Percentiles rank a stretch among this genome's conserved stretches.
These are phyloP conservation scores for Ormia ochracea DNA, from an alignment of 2,888 invertebrate genomes.

Conservation along the genomic window DNA sequence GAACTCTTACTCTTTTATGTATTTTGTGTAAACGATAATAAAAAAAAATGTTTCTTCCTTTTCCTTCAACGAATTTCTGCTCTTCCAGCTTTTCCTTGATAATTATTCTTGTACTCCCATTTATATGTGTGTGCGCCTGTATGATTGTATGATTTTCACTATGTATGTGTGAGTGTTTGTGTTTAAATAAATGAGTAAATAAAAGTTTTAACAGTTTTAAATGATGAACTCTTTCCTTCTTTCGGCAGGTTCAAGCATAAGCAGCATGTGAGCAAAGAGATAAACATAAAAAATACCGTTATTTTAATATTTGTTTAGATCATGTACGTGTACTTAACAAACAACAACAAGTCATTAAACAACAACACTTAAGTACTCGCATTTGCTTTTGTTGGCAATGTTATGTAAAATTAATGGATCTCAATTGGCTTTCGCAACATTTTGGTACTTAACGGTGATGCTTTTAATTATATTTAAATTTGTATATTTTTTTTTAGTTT, in stretches of 20 bases:
- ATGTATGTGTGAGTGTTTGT: not conserved
- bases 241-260: slow-evolving; percentile 22
- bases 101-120: not conserved
- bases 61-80: not conserved
- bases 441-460: not conserved
- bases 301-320: slow-evolving; percentile 26
- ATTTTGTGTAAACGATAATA: not conserved
- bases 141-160: not conserved
- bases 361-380: not conserved
- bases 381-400: not conserved
- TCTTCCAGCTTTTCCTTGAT: not conserved
- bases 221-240: slow-evolving; percentile 12
- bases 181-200: not conserved
- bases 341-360: not conserved
- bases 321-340: slow-evolving; percentile 1
- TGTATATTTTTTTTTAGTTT: not conserved
- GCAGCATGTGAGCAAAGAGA: slow-evolving; percentile 21
- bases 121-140: not conserved
- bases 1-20: slow-evolving; percentile 8
- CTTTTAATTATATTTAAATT: not conserved
- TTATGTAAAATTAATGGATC: slow-evolving; percentile 36
- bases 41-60: slow-evolving; percentile 15
- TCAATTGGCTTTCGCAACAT: not conserved
- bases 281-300: slow-evolving; percentile 28
- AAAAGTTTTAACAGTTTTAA: slow-evolving; percentile 29